Percentiles rank a stretch among this genome's conserved stretches.
These are phyloP conservation scores for Crioceris asparagi DNA, from an alignment of 2,888 invertebrate genomes.

Conservation along the genomic window DNA sequence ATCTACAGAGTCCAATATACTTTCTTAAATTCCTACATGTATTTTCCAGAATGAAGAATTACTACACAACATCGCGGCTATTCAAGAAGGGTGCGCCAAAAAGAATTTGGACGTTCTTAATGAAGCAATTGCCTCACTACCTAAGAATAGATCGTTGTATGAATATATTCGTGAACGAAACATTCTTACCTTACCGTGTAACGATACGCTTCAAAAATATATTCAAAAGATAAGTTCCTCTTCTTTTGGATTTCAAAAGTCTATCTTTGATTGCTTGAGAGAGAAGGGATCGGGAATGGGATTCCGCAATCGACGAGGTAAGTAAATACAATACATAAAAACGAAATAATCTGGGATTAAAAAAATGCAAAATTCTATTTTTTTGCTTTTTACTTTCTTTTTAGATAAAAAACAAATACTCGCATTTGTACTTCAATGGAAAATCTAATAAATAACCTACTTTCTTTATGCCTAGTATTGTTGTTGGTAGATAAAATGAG, in stretches of 20 bases:
- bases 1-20: too few relatives aligned
- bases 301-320: background rate
- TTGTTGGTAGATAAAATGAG: background rate
- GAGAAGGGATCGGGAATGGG: background rate
- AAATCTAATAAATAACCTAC: too few relatives aligned
- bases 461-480: too few relatives aligned
- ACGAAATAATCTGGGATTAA: too few relatives aligned
- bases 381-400: too few relatives aligned
- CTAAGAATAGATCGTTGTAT: background rate
- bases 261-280: background rate
- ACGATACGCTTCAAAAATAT: background rate
- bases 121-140: too few relatives aligned
- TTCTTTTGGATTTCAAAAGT: background rate
- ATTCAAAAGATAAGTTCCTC: background rate
- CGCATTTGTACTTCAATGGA: too few relatives aligned
- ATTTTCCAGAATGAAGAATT: background rate
- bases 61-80: background rate
- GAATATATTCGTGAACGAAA: background rate
- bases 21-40: too few relatives aligned
- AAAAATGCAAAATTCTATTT: too few relatives aligned
- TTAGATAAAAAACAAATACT: too few relatives aligned
- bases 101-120: background rate
- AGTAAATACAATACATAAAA: too few relatives aligned
- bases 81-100: background rate
- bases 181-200: slow-evolving; percentile 1